Conservation (phyloP, 2,797 vertebrate genomes). For the Microchirus variegatus region DNA sequence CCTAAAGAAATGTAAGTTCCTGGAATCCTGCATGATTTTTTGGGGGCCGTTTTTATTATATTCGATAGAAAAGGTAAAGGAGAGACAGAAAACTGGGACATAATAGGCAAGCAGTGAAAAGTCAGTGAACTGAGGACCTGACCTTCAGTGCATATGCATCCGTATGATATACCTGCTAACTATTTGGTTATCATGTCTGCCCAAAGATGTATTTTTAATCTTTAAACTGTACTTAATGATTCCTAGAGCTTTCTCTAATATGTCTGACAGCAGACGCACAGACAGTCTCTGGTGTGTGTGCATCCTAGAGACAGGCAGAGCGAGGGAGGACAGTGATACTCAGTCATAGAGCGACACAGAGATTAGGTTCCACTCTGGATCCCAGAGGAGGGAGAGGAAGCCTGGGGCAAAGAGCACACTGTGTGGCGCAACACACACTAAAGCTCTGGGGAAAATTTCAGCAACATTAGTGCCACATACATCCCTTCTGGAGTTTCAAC, state of each 20-base stretch:
- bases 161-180: neutral
- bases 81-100: neutral
- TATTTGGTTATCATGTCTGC: neutral
- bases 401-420: constrained; percentile 46
- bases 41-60: neutral
- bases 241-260: constrained; percentile 2
- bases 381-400: constrained; percentile 43
- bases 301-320: constrained; percentile 1
- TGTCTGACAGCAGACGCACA: neutral
- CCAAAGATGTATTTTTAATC: neutral
- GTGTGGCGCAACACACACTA: constrained; percentile 60
- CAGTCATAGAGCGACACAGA: constrained; percentile 21
- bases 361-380: constrained; percentile 53
- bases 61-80: no score
- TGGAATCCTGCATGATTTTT: neutral
- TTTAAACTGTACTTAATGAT: constrained; percentile 3
- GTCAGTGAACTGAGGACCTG: neutral
- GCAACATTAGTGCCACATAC: constrained; percentile 46
- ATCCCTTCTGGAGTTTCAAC: constrained; percentile 36
- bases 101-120: neutral
- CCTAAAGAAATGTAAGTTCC: neutral
- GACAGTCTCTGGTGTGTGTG: neutral
- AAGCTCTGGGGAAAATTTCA: constrained; percentile 46
- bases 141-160: neutral
- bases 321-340: constrained; percentile 33